These are phyloP conservation scores for Thalassaphorura encarpata DNA, from an alignment of 1,140 invertebrate species.

Conservation along the genomic window DNA sequence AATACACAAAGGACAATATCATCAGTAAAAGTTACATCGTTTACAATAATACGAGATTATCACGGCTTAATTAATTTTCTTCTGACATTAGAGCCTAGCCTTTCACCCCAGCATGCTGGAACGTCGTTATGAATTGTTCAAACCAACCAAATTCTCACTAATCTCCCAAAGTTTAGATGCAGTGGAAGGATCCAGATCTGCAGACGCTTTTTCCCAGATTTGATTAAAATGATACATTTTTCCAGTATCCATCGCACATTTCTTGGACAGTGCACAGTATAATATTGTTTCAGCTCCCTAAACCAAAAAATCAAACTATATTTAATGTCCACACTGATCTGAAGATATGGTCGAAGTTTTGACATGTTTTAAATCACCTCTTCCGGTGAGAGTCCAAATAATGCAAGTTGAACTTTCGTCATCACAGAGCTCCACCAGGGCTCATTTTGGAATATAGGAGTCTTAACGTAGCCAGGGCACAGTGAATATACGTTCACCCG, in stretches of 20 bases:
- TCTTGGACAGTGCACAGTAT: background rate
- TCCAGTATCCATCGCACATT: background rate
- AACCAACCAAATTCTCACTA: background rate
- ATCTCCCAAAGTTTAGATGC: background rate
- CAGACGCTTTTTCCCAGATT: background rate
- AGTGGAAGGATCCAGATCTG: background rate
- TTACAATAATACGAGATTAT: too few species aligned
- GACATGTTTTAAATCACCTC: background rate
- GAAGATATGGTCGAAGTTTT: background rate
- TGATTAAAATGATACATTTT: background rate
- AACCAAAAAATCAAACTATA: background rate
- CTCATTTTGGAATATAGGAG: background rate
- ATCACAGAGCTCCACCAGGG: background rate
- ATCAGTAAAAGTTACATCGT: too few species aligned
- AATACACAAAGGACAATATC: too few species aligned
- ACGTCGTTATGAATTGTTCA: too few species aligned
- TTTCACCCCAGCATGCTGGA: too few species aligned
- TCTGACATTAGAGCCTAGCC: too few species aligned
- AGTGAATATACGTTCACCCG: slow-evolving; percentile 6
- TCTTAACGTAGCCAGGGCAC: slow-evolving; percentile 26
- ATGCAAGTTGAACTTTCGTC: background rate
- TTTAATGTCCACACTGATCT: background rate
- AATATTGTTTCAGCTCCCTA: background rate
- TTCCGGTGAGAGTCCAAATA: background rate
- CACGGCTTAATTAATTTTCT: too few species aligned